Evolutionary conservation across 2,888 invertebrate species (phyloP).

Genomic region (Heterodera filipjevi): DNA sequence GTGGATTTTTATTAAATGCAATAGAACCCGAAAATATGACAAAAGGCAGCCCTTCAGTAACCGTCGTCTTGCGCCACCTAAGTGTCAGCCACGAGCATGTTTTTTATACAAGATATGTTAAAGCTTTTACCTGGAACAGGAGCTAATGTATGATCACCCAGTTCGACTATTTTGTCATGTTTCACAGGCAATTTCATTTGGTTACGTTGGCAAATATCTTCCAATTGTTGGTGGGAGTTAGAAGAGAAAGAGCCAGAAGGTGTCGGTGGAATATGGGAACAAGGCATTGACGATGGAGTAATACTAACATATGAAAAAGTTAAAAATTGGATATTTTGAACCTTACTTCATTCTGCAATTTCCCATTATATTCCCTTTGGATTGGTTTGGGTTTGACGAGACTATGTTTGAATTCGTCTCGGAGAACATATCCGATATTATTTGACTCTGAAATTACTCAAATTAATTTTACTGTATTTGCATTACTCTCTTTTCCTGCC

Average conservation of each 20-base stretch:
- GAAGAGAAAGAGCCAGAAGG: background rate
- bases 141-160: constrained; percentile 16
- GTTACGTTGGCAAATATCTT: constrained; percentile 39
- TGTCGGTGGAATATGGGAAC: background rate
- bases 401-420: background rate
- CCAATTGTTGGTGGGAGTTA: constrained; percentile 40
- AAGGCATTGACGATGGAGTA: background rate
- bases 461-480: background rate
- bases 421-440: constrained; percentile 12
- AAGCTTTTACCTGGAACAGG: constrained; percentile 12
- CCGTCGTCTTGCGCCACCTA: too few species aligned
- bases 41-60: too few species aligned
- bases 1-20: too few species aligned
- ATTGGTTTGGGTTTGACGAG: background rate
- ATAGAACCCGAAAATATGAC: too few species aligned
- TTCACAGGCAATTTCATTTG: constrained; percentile 31
- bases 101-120: too few species aligned
- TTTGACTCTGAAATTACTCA: background rate
- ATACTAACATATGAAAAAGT: background rate
- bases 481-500: too few species aligned
- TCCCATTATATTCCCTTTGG: background rate
- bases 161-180: background rate
- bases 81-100: too few species aligned
- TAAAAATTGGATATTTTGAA: background rate
- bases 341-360: background rate